Evolutionary conservation across 2,797 vertebrate species (phyloP).

Genomic region (Acanthurus tractus): DNA sequence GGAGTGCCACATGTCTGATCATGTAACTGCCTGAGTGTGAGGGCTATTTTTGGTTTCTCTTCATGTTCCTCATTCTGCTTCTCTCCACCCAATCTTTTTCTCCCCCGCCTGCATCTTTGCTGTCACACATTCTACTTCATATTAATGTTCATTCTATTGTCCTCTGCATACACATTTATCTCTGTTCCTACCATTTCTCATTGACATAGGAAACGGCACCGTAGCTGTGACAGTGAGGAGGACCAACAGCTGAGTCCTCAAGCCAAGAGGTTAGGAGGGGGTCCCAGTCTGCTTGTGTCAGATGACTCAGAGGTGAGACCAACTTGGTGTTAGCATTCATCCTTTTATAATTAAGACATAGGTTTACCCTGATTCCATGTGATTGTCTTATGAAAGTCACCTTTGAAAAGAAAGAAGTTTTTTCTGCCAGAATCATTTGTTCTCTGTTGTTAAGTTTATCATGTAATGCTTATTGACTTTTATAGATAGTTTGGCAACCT

Average conservation of each 20-base stretch:
- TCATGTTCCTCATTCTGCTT: slow-evolving; percentile 43
- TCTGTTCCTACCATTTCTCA: slow-evolving; percentile 16
- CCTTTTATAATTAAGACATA: not conserved
- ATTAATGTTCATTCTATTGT: slow-evolving; percentile 7
- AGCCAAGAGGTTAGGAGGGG: slow-evolving; percentile 90
- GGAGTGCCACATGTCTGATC: slow-evolving; percentile 56
- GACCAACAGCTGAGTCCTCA: slow-evolving; percentile 88
- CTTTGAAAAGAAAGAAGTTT: accelerated
- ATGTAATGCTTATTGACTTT: slow-evolving; percentile 1
- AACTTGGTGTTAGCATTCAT: not conserved
- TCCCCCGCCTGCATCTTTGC: slow-evolving; percentile 27
- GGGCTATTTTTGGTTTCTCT: slow-evolving; percentile 77
- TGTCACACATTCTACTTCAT: slow-evolving; percentile 27
- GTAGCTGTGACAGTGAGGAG: slow-evolving; percentile 90
- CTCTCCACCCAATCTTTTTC: slow-evolving; percentile 7
- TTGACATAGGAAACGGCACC: slow-evolving; percentile 89
- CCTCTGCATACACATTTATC: not conserved
- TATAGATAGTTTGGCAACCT: not conserved
- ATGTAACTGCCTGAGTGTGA: slow-evolving; percentile 62
- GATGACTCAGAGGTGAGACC: slow-evolving; percentile 87
- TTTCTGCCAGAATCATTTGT: not conserved
- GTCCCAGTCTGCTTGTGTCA: slow-evolving; percentile 77
- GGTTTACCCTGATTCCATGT: not conserved
- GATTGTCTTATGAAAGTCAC: not conserved
- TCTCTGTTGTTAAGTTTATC: not conserved